These are phyloP conservation scores for Drosophila pseudotalamancana DNA, from an alignment of 2,888 invertebrate species.

Conservation along the genomic window DNA sequence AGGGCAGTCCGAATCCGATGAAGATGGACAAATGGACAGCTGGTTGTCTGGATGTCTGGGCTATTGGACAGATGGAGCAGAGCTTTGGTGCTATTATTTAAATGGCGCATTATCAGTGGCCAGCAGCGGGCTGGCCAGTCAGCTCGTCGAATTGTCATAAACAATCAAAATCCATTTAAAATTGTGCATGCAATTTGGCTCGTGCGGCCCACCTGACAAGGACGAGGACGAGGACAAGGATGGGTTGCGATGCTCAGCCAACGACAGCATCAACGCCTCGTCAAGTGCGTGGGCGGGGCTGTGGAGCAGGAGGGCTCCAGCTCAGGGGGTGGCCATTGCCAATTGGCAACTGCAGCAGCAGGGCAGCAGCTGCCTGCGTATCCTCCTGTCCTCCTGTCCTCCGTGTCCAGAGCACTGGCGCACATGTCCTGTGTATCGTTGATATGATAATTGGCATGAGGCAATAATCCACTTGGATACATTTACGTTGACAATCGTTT, in stretches of 20 bases:
- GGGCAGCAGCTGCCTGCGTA: conserved; percentile 39
- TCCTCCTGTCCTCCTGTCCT: conserved; percentile 26
- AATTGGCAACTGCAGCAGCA: no score
- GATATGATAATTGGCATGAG: conserved; percentile 82
- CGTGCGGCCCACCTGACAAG: conserved; percentile 41
- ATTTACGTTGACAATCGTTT: conserved; percentile 81
- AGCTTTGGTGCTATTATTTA: conserved; percentile 65
- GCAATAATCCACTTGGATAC: conserved; percentile 81
- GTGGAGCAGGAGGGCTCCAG: conserved; percentile 10
- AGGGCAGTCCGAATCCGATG: neutral
- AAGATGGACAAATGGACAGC: conserved; percentile 21
- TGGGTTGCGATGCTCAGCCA: conserved; percentile 46
- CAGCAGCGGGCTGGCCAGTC: conserved; percentile 70
- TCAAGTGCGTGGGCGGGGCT: conserved; percentile 59
- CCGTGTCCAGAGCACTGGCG: conserved; percentile 33
- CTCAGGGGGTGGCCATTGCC: conserved; percentile 41
- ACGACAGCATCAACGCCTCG: conserved; percentile 76
- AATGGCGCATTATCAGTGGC: conserved; percentile 77
- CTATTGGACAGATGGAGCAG: neutral
- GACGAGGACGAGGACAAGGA: conserved; percentile 19
- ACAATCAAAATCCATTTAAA: conserved; percentile 83
- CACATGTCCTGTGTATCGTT: conserved; percentile 72
- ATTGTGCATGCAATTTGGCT: conserved; percentile 77
- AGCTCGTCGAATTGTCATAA: conserved; percentile 78
- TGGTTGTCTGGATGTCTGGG: no score